These are phyloP conservation scores for Melanchra persicariae DNA, from an alignment of 2,888 invertebrate species.

Conservation along the genomic window DNA sequence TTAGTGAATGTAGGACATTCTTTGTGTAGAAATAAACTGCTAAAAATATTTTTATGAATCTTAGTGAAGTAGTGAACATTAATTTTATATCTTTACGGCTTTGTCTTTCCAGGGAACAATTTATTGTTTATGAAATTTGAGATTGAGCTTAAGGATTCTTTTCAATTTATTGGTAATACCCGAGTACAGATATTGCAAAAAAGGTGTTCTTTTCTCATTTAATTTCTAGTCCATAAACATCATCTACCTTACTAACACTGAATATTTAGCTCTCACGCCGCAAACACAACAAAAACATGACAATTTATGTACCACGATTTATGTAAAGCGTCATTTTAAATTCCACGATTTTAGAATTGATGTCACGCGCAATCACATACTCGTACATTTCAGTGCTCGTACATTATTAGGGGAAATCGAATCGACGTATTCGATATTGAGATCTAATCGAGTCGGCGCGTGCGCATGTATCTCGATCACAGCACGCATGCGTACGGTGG, in stretches of 20 bases:
- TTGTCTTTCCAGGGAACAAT: slow-evolving; percentile 7
- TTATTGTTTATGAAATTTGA: slow-evolving; percentile 22
- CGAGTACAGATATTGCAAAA: background rate
- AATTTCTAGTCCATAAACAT: slow-evolving; percentile 47
- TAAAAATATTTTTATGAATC: slow-evolving; percentile 1
- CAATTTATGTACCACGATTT: slow-evolving; percentile 61
- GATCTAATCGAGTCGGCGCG: slow-evolving; percentile 70
- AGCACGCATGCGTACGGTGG: slow-evolving; percentile 62
- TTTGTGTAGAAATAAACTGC: slow-evolving; percentile 18
- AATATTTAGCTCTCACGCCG: slow-evolving; percentile 51
- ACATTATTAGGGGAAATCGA: slow-evolving; percentile 72
- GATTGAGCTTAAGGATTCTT: slow-evolving; percentile 9
- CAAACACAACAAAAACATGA: slow-evolving; percentile 39
- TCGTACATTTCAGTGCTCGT: slow-evolving; percentile 49
- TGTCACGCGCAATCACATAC: slow-evolving; percentile 61
- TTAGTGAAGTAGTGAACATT: background rate
- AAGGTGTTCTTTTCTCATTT: background rate
- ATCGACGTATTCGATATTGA: slow-evolving; percentile 59
- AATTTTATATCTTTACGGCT: slow-evolving; percentile 27
- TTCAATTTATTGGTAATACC: slow-evolving; percentile 29
- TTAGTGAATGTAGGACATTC: slow-evolving; percentile 14
- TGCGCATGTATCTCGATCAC: slow-evolving; percentile 49
- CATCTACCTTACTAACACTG: slow-evolving; percentile 29
- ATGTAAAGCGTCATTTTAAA: slow-evolving; percentile 58
- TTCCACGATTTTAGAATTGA: slow-evolving; percentile 67